A percentile compares a stretch with the other conserved stretches of the same genome.
phyloP scores from a whole-genome alignment of 2,888 invertebrate species.

The Zaprionus bogoriensis region DNA sequence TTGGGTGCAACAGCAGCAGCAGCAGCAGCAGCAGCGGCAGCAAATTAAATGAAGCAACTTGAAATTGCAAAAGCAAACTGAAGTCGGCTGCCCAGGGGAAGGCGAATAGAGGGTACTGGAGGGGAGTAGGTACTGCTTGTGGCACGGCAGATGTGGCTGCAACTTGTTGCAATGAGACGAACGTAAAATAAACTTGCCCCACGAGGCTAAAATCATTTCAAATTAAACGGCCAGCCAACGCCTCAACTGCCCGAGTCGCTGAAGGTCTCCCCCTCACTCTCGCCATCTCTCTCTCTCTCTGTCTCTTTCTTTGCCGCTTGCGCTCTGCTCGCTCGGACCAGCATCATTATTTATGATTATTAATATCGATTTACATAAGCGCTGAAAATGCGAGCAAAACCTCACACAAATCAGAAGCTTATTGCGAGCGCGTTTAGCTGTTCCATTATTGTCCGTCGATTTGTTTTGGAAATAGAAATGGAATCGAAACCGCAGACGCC shows the following conservation, averaged over 20 bases:
- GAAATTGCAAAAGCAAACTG: constrained; percentile 53
- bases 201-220: constrained; percentile 39
- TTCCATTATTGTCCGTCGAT: constrained; percentile 71
- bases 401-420: constrained; percentile 75
- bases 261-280: too few species aligned
- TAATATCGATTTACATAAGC: constrained; percentile 63
- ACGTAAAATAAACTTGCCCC: constrained; percentile 43
- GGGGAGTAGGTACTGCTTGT: too few species aligned
- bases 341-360: constrained; percentile 69
- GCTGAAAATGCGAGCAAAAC: constrained; percentile 62
- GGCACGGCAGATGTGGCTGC: background rate
- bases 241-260: constrained; percentile 15
- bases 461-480: background rate
- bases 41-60: constrained; percentile 65
- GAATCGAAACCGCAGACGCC: constrained; percentile 24
- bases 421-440: constrained; percentile 65
- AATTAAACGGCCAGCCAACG: constrained; percentile 45
- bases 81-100: constrained; percentile 25
- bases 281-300: too few species aligned
- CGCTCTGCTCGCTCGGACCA: too few species aligned
- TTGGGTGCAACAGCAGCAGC: constrained; percentile 33
- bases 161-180: constrained; percentile 24
- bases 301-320: too few species aligned
- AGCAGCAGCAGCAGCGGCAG: constrained; percentile 20
- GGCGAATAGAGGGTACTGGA: background rate